A percentile compares a stretch with the other conserved stretches of the same genome.
Evolutionary conservation across 2,888 invertebrate genomes (phyloP).

Genomic region (Megaustenia siamemsis): DNA sequence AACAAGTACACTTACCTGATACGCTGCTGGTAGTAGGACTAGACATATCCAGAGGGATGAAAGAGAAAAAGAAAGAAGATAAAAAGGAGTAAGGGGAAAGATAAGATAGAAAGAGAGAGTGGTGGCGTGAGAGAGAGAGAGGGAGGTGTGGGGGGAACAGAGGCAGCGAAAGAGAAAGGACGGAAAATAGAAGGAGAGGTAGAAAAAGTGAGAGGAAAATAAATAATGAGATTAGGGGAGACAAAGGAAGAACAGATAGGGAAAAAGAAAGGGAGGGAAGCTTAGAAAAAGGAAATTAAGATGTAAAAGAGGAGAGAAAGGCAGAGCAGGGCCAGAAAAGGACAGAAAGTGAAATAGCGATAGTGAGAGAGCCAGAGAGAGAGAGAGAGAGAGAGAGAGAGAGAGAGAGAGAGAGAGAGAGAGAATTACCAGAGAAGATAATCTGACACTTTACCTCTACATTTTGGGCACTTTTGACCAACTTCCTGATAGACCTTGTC

Average conservation of each 20-base stretch:
- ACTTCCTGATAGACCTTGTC: slow-evolving; percentile 85
- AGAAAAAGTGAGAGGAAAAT: neutral
- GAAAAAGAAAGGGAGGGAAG: slow-evolving; percentile 4
- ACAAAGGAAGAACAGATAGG: neutral
- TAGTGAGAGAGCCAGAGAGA: neutral
- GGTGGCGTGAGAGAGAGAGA: no score
- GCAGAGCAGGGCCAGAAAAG: neutral
- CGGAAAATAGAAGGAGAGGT: no score
- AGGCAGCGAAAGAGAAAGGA: no score
- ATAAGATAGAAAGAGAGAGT: no score
- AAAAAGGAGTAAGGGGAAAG: neutral
- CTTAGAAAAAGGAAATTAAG: neutral
- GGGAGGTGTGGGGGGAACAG: no score
- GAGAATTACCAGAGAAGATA: neutral
- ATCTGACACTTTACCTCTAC: slow-evolving; percentile 80
- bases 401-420: neutral
- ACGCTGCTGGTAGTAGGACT: no score
- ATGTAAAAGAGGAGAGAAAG: no score
- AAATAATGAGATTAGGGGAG: neutral
- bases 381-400: neutral
- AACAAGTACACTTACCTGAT: no score
- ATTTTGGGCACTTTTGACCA: slow-evolving; percentile 89
- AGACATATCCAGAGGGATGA: neutral
- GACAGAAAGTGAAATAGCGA: neutral
- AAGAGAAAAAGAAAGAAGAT: no score